These are phyloP conservation scores for Campoletis raptor DNA, from an alignment of 2,888 invertebrate genomes.

Conservation along the genomic window DNA sequence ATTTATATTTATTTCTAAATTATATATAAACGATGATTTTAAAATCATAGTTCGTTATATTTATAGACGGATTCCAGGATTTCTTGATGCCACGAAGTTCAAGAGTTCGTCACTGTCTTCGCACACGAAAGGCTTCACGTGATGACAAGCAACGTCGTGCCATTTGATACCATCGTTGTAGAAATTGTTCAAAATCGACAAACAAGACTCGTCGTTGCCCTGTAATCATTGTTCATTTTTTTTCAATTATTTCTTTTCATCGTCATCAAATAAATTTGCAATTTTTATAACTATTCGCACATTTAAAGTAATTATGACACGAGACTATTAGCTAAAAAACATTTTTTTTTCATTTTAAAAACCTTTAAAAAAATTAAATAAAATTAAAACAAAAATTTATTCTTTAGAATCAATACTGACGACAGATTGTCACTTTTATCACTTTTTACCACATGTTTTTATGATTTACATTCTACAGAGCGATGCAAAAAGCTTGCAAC, in stretches of 20 bases:
- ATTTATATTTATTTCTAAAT: conserved; percentile 40
- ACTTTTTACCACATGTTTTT: too few relatives aligned
- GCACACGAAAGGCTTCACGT: conserved; percentile 95
- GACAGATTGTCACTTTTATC: too few relatives aligned
- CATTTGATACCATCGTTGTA: conserved; percentile 96
- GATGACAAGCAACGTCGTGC: conserved; percentile 96
- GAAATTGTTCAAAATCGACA: conserved; percentile 96
- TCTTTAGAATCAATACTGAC: too few relatives aligned
- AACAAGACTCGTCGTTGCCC: conserved; percentile 96
- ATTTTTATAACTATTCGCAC: too few relatives aligned
- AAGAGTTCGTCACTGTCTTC: conserved; percentile 96
- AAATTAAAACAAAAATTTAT: too few relatives aligned
- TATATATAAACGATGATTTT: conserved; percentile 46
- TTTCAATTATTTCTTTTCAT: not conserved
- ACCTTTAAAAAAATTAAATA: too few relatives aligned
- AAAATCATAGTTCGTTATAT: conserved; percentile 59
- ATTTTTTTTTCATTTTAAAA: not conserved
- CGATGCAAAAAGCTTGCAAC: too few relatives aligned
- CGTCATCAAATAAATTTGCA: not conserved
- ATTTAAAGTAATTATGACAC: too few relatives aligned
- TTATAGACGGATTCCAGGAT: conserved; percentile 93
- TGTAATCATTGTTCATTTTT: not conserved
- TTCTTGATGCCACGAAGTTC: conserved; percentile 95
- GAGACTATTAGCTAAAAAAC: not conserved
- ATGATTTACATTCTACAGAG: too few relatives aligned